Percentiles rank a stretch among this genome's conserved stretches.
Conservation (phyloP, 2,113 vertebrate species). For the Oceanodroma tethys region DNA sequence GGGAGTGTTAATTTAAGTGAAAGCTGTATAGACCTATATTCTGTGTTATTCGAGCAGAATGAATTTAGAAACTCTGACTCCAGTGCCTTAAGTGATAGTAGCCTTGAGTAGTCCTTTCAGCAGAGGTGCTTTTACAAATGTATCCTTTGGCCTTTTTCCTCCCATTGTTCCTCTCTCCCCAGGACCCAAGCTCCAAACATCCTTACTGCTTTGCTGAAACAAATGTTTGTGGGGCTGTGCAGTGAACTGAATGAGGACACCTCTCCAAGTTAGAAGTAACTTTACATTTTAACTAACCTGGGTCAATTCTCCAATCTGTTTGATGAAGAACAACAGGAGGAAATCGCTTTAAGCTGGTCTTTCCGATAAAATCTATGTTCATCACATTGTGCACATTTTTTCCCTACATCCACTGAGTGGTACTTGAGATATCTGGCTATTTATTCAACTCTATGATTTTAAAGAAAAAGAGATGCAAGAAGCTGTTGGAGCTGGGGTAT, state of each 20-base stretch:
- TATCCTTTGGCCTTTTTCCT: neutral
- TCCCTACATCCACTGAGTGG: no score
- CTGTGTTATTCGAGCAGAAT: neutral
- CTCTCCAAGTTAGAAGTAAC: neutral
- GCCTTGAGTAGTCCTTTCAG: neutral
- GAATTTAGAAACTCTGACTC: neutral
- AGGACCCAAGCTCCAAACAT: neutral
- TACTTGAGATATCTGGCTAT: neutral
- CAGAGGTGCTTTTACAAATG: neutral
- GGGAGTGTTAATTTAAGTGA: neutral
- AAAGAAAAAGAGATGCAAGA: neutral
- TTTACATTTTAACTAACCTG: neutral
- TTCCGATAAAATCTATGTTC: neutral
- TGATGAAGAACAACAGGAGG: neutral
- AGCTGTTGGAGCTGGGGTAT: neutral
- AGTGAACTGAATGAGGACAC: neutral
- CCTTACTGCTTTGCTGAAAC: neutral
- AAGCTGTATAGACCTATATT: neutral
- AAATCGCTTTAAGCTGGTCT: accelerated
- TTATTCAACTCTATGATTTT: neutral
- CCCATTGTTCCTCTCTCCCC: neutral
- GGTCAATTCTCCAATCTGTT: neutral
- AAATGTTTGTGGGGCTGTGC: neutral
- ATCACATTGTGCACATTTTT: neutral
- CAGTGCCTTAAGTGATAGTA: neutral